Base-by-base conservation (phyloP, 2,888 invertebrate genomes). In the Pharmacophagus antenor region DNA sequence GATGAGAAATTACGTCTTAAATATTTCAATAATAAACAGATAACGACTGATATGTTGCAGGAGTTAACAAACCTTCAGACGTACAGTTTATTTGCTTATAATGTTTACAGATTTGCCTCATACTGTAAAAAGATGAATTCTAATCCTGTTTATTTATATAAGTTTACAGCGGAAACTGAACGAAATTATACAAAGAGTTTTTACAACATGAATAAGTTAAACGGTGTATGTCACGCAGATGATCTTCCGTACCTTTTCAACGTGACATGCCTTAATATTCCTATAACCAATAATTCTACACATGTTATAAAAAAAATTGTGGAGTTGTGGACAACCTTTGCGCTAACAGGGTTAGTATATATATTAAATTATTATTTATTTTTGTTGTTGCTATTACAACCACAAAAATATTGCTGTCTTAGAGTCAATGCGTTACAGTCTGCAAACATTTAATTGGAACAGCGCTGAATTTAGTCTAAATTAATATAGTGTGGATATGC, bases 161-260 rank as follows among this genome's bases (percentile, higher is more conserved):
- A 84, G 63, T 88, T 90, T 67, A 66, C 64, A 2, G 80, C 81
- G 6, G 88, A 88, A 72, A 84, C 85, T 15, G 88, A 87, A 52
- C 76, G 89, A 51, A 89, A 88, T 68, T 73, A 74, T 56, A 77
- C 80, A 15, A 89, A 89, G 69, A 79, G 71, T 49, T 64, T 70
- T 48, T 89, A 89, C 57, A 79, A 85, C 46, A 82, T 89, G 84
- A 75, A 84, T 3, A 59, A 67, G 3, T 56, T 81, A 2, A 64
- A 76, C 52, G 90, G 89, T 1, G 88, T 84, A 2, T 90, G 90
- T 65, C 90, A 90, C 63, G 76, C 85, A 2, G 90, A 90, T 58
- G 90, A 90, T 1, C 67, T 88, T 22, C 75, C 75, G 2, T 90
- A 89, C 63, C 71, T 84, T 1, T 90, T 90, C 52, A 76, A 89